Evolutionary conservation across 2,888 invertebrate genomes (phyloP).

Genomic region (Heteromurus nitidus): DNA sequence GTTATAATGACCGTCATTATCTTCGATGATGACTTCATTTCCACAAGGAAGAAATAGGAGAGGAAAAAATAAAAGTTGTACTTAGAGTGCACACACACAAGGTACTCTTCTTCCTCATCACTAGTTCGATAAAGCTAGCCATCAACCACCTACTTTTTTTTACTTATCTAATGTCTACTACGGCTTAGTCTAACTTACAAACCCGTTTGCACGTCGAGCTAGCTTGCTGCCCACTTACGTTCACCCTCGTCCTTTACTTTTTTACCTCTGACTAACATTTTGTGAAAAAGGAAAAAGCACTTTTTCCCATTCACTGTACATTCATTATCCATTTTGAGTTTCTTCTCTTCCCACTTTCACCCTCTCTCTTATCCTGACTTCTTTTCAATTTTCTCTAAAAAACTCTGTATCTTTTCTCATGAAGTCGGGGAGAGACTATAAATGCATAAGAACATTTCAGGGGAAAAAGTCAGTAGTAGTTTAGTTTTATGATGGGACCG

Average conservation of each 20-base stretch:
- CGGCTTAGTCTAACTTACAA: conserved; percentile 15
- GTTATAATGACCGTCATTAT: conserved; percentile 65
- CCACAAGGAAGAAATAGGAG: conserved; percentile 59
- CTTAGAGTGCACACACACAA: neutral
- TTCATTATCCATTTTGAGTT: conserved; percentile 19
- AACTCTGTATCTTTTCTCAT: conserved; percentile 6
- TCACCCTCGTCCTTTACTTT: neutral
- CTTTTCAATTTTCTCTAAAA: conserved; percentile 50
- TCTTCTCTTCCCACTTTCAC: neutral
- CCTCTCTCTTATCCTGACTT: too few species aligned
- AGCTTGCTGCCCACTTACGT: conserved; percentile 11
- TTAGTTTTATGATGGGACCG: conserved; percentile 41
- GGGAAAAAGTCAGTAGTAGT: conserved; percentile 23
- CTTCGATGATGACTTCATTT: conserved; percentile 64
- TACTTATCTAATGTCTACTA: conserved; percentile 15
- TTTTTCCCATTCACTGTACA: neutral
- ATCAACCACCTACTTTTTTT: neutral
- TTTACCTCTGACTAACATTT: neutral
- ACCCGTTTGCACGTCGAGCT: conserved; percentile 31
- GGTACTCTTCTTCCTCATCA: neutral
- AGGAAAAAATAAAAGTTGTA: neutral
- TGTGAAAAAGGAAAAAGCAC: neutral
- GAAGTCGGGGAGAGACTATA: neutral
- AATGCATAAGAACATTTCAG: neutral
- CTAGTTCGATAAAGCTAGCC: conserved; percentile 16